Base-by-base conservation (phyloP, 2,888 invertebrate genomes). In the Drosophila pseudotalamancana region DNA sequence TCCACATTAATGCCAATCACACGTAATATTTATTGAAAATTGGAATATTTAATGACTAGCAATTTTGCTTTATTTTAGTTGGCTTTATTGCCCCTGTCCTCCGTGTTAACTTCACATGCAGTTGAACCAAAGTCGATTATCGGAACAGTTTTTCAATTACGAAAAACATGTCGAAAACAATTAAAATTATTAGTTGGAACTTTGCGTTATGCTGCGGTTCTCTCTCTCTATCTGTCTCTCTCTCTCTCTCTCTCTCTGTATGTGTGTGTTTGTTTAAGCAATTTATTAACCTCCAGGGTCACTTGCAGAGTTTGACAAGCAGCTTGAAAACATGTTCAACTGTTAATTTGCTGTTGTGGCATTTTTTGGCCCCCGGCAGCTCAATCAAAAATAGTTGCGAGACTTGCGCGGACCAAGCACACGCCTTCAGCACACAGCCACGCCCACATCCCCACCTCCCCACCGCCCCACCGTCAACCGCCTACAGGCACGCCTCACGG, bases 301-400 rank as follows among this genome's bases (percentile, higher is more conserved):
- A 63, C 6, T 39, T 40, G 65, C 55, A 55, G 14, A 19, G 32
- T 18, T 16, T 16, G 29, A 25, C 29, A 48, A 39, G 14, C 25
- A 46, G 25, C 51, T 49, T 54, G 46, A 51, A 57, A 27, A 18
- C 31, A 21, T 56, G 45, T 42, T 46, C 14, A 27, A 37, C 31
- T 57, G 66, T 57, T 72, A 34, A 72, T 48, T 72, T 50, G 42
- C 35, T 34, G 49, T 27, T 66, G 34, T 53, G 68, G 46, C 71
- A 55, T 14, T 32, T 34, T 27, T 46, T 46, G 45, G 55, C 68
- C 50, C 39, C 21, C 5, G 65, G 68, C 68, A 27, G 32, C 8
- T 32, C 21, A 23, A 55, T 23, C 40, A 43, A 66, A n/a, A 64
- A 56, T 55, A 56, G 55, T 56, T 55, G 16, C 12, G 11, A 19